phyloP scores from a whole-genome alignment of 2,888 invertebrate species.

The Synanthedon andrenaeformis region DNA sequence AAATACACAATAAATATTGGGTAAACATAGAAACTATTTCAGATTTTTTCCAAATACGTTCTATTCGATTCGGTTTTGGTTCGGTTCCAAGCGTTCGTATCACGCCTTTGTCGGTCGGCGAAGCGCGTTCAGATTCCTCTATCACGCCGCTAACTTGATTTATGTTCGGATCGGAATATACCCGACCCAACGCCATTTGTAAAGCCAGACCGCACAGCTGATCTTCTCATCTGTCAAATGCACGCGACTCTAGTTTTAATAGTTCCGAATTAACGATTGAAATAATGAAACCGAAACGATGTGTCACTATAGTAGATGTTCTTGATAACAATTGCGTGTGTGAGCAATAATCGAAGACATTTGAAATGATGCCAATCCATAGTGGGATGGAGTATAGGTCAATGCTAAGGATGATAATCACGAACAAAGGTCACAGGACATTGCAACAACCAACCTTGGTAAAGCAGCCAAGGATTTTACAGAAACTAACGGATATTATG shows the following conservation, averaged over 20 bases:
- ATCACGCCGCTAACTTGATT: constrained; percentile 2
- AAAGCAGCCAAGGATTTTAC: too few relatives aligned
- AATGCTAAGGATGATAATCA: too few relatives aligned
- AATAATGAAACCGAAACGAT: not conserved
- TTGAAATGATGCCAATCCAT: too few relatives aligned
- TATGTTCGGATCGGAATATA: not conserved
- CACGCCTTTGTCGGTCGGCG: constrained; percentile 15
- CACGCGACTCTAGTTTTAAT: not conserved
- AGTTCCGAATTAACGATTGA: not conserved
- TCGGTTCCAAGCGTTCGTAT: constrained; percentile 25
- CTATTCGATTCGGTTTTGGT: constrained; percentile 17
- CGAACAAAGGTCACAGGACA: too few relatives aligned
- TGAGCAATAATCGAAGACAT: too few relatives aligned
- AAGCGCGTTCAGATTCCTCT: constrained; percentile 1
- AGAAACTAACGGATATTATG: too few relatives aligned
- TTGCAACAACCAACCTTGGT: too few relatives aligned
- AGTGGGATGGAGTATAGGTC: too few relatives aligned
- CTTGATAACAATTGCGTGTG: too few relatives aligned
- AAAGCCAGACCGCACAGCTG: not conserved
- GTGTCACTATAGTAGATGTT: too few relatives aligned
- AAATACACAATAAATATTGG: too few relatives aligned
- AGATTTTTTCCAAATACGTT: not conserved
- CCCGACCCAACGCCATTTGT: not conserved
- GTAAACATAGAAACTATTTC: too few relatives aligned
- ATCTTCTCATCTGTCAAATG: not conserved